Conservation (phyloP, 2,113 vertebrate genomes). For the Channa maculata region DNA sequence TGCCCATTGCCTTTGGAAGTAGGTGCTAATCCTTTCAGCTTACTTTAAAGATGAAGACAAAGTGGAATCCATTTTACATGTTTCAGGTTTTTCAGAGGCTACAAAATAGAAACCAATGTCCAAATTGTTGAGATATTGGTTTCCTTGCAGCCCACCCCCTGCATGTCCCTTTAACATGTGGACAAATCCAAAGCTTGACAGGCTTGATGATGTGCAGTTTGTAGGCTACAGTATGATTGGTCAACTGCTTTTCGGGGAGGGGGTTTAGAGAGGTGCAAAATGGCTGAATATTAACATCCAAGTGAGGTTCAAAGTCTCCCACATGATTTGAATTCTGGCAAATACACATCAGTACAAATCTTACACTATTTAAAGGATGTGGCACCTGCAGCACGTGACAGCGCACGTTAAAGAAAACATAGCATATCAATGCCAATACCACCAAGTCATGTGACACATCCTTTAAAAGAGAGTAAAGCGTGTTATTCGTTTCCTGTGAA, state of each 20-base stretch:
- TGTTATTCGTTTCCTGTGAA: neutral
- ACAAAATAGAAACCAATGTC: too few species aligned
- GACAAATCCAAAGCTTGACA: constrained; percentile 13
- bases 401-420: constrained; percentile 29
- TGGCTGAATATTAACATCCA: constrained; percentile 2
- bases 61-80: neutral
- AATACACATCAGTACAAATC: constrained; percentile 32
- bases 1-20: too few species aligned
- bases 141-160: too few species aligned
- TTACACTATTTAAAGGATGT: constrained; percentile 22
- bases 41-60: neutral
- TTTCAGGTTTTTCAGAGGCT: neutral
- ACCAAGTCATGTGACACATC: constrained; percentile 12
- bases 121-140: too few species aligned
- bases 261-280: constrained; percentile 15
- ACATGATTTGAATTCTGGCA: constrained; percentile 20
- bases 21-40: neutral
- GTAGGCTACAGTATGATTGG: neutral
- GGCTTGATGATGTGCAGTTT: neutral
- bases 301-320: neutral
- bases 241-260: neutral
- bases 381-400: constrained; percentile 37
- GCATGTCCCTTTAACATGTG: neutral
- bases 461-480: constrained; percentile 12
- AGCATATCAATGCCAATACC: constrained; percentile 22